Base-by-base conservation (phyloP, 2,113 vertebrate species). In the Dryoscopus gambensis region DNA sequence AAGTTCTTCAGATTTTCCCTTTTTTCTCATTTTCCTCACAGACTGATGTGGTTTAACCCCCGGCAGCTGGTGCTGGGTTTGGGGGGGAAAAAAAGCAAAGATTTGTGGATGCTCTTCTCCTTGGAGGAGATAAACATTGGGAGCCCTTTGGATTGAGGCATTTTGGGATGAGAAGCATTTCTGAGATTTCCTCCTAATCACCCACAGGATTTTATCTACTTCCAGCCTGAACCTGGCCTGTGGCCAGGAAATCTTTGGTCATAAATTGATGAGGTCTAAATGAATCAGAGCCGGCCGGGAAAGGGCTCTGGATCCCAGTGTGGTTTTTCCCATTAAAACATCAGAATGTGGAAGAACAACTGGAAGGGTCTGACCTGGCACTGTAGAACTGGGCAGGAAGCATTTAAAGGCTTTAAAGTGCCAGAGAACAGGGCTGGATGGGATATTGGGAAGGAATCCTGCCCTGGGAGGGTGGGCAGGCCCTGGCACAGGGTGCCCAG, bases 401-500 rank as follows among this genome's bases (percentile, higher is more conserved):
- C 3, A 2, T 23, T 44, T 24, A 8, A 24, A 50, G 53, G 53
- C 5, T 68, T 52, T 25, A 7, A 11, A 24, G 7, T 59, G 25
- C 22, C 37, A 21, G 25, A 35, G 40, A 22, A 4, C 25, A 21
- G 52, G 30, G 9, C 4, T 35, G 5, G 71, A 5, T 68, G 37
- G 11, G 53, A 37, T 35, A 3, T 6, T 25, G 22, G 52, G 71
- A 6, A 35, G 2, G 16, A 76, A 86, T 42, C 3, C 2, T 35
- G 22, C 20, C 24, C 70, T 49, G 50, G 0, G 70, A 65, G 10
- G n/a, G 23, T 49, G 28, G 10, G 0, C 2, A 84, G 40, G 9
- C 6, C 47, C 49, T 64, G 70, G 30, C 50, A 65, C 15, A 64
- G 57, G 57, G 14, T 37, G 7, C 39, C 47, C 80, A 84, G 81